Base-by-base conservation (phyloP, 1,140 invertebrate species). In the Eriocheir sinensis region DNA sequence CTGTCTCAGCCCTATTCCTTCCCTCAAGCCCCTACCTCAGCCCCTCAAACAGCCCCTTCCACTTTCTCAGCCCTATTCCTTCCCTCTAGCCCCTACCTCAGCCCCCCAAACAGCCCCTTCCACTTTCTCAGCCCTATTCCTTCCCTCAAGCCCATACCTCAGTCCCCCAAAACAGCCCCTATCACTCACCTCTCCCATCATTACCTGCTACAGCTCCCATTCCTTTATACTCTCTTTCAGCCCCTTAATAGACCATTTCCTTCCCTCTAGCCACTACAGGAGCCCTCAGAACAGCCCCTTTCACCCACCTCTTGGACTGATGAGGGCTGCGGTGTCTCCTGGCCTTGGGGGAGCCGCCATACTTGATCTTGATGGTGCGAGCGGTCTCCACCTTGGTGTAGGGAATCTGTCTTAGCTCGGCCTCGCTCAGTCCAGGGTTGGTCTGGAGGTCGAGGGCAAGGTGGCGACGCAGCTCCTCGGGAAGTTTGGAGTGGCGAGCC, bases 391-490 rank as follows among this genome's bases (percentile, higher is more conserved):
- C 98, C 91, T 99, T 98, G 2, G 98, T 99, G 96, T 99, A 99
- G 3, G 99, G 98, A 96, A 99, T 99, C 96, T 99, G 98, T 96
- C 98, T 97, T 3, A 99, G 97, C 96, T 99, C 98, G 95, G 98
- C 98, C 96, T 98, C 98, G 85, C 98, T 98, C 98, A 99, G 98
- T 60, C 98, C 98, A 32, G 98, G 97, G 0, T 98, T 99, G 95
- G 99, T 98, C 88, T 99, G 98, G 96, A 99, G 97, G 96, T 98
- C 98, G 97, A 99, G 99, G 96, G 99, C 98, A 96, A 99, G 97
- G 97, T 99, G 98, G 96, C 97, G 97, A 95, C 97, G 97, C 6
- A 98, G 96, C 97, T 98, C 98, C 95, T 97, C 97, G 1, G 98
- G 98, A 48, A 98, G 96, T 96, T 97, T 97, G 89, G 97, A 97